A percentile compares a stretch with the other conserved stretches of the same genome.
phyloP scores from a whole-genome alignment of 2,888 invertebrate genomes.

The Platerodrilus igneus region DNA sequence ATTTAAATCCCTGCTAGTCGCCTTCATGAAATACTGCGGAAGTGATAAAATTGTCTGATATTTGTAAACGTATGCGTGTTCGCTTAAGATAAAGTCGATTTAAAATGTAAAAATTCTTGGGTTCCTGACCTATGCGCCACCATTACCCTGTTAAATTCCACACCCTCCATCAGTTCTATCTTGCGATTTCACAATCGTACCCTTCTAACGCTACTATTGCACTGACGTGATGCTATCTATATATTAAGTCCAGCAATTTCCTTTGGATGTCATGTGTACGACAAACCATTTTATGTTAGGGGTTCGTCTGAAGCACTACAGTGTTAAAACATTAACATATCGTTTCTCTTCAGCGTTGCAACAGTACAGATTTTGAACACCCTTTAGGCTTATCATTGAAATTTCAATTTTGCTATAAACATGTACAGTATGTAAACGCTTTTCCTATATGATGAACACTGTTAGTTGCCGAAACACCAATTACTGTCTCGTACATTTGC shows the following conservation, averaged over 20 bases:
- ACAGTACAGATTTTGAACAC: too few species aligned
- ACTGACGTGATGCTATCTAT: too few species aligned
- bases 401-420: background rate
- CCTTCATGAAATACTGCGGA: slow-evolving; percentile 13
- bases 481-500: slow-evolving; percentile 14
- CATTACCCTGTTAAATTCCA: slow-evolving; percentile 22
- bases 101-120: slow-evolving; percentile 23
- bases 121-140: slow-evolving; percentile 22
- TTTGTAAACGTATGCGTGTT: slow-evolving; percentile 20
- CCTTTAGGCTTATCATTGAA: too few species aligned
- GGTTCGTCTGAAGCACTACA: too few species aligned
- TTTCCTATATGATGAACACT: background rate
- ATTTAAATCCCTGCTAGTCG: too few species aligned
- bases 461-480: slow-evolving; percentile 6
- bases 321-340: too few species aligned
- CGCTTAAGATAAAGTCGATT: slow-evolving; percentile 18
- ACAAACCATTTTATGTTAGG: too few species aligned
- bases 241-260: too few species aligned
- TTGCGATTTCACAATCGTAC: slow-evolving; percentile 13
- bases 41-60: slow-evolving; percentile 15
- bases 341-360: too few species aligned
- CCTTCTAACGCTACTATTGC: too few species aligned
- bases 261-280: too few species aligned
- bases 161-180: slow-evolving; percentile 18
- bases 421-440: background rate